phyloP scores from a whole-genome alignment of 2,888 invertebrate genomes.

The Eupeodes luniger region DNA sequence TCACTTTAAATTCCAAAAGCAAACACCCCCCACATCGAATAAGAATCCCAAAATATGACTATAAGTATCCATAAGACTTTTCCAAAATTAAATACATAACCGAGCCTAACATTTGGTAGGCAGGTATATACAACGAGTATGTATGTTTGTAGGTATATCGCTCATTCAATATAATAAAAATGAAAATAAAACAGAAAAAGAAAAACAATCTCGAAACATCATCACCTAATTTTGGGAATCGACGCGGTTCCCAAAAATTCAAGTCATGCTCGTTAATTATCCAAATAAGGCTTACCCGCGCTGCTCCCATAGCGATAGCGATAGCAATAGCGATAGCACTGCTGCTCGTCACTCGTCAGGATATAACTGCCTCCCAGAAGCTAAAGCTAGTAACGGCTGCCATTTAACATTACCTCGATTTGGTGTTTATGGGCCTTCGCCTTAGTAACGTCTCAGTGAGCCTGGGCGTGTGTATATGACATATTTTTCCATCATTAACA shows the following conservation, averaged over 20 bases:
- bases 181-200: constrained; percentile 1
- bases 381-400: constrained; percentile 45
- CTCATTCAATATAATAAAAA: constrained; percentile 5
- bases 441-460: constrained; percentile 34
- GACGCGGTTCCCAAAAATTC: constrained; percentile 56
- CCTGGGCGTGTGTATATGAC: constrained; percentile 54
- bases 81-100: constrained; percentile 8
- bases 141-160: neutral
- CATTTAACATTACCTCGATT: constrained; percentile 74
- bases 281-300: constrained; percentile 62
- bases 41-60: constrained; percentile 2
- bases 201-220: constrained; percentile 47
- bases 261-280: constrained; percentile 75
- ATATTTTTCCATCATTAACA: constrained; percentile 75
- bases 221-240: constrained; percentile 68
- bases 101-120: neutral
- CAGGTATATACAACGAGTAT: too few species aligned
- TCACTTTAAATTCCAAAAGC: constrained; percentile 26
- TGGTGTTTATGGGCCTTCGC: constrained; percentile 72
- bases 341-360: constrained; percentile 35
- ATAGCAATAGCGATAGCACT: neutral
- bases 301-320: constrained; percentile 15
- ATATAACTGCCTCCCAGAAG: constrained; percentile 64
- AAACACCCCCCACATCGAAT: constrained; percentile 8
- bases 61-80: neutral